Evolutionary conservation across 2,113 vertebrate genomes (phyloP).

Genomic region (Cololabis saira): DNA sequence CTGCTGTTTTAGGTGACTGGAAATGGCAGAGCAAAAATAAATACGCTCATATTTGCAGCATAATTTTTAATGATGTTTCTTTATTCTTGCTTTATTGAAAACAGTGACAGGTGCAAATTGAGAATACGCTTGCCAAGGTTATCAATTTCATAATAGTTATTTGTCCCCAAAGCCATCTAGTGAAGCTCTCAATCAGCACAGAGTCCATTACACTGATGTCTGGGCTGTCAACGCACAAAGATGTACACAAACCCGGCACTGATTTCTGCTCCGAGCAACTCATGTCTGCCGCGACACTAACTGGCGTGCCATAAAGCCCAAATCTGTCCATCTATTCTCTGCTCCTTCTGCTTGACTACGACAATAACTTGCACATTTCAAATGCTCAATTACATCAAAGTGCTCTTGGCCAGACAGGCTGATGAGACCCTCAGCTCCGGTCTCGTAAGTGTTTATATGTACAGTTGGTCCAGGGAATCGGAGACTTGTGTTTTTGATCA

Average conservation of each 20-base stretch:
- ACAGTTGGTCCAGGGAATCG: conserved; percentile 37
- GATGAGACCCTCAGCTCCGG: conserved; percentile 31
- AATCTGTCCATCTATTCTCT: conserved; percentile 58
- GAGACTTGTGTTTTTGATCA: conserved; percentile 29
- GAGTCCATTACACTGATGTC: conserved; percentile 59
- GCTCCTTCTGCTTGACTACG: conserved; percentile 59
- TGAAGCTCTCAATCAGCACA: conserved; percentile 57
- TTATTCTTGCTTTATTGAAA: conserved; percentile 65
- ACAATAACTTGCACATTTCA: conserved; percentile 58
- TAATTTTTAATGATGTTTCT: conserved; percentile 57
- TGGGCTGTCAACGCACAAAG: conserved; percentile 40
- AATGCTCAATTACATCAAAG: conserved; percentile 59
- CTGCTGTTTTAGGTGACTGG: conserved; percentile 31
- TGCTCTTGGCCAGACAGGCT: conserved; percentile 53
- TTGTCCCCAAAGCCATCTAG: conserved; percentile 60
- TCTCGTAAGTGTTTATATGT: conserved; percentile 36
- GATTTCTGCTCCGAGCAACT: conserved; percentile 59
- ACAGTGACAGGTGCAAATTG: conserved; percentile 65
- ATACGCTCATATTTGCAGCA: conserved; percentile 58
- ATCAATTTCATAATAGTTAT: conserved; percentile 76
- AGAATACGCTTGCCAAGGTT: conserved; percentile 62
- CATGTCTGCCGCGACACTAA: conserved; percentile 63
- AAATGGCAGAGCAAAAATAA: conserved; percentile 56
- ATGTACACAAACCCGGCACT: conserved; percentile 31
- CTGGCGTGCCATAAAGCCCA: conserved; percentile 56